Evolutionary conservation across 2,888 invertebrate genomes (phyloP), one percentile per base, ranked within the genome.

Genomic region (Thymelicus lineola): DNA sequence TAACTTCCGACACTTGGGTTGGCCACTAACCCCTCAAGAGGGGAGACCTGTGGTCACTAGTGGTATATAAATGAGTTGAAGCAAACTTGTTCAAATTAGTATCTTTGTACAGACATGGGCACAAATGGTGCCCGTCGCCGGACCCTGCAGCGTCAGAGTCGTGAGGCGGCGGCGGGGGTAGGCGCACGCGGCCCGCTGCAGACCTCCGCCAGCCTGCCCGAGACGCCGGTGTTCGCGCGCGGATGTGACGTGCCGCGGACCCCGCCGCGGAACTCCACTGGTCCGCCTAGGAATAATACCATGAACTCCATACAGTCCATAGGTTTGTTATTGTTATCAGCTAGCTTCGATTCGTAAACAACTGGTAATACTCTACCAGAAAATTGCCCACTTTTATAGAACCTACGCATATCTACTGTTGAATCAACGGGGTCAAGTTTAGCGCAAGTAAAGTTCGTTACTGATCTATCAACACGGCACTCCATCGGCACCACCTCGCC

Each of bases 161-260:
- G 93, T 38, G 94, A 94, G 17, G 84, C 86, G 73, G 38, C 38
- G 38, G 38, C 38, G 7, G 70, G 82, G 5, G 82, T 7, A 1
- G 70, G 82, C 4, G 82, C 74, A 1, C 95, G 96, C 64, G 96
- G 96, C 61, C 95, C 95, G 74, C 84, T 97, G 86, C 97, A 97
- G 87, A 97, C 97, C 5, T 97, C 97, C 0, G 97, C 97, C 77
- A 97, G 97, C 80, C 92, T 97, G 71, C 97, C 97, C n/a, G 97
- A 97, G 91, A 97, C 97, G 0, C 97, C 97, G 0, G 97, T 97
- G 73, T 97, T 97, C 86, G 97, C 97, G 5, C 94, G 97, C 76
- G 97, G 97, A 77, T 96, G 97, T 89, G 97, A 97, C 87, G 96
- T 97, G 75, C 97, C 97, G 0, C 94, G 97, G 72, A 97, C 97